Percentiles rank a stretch among this genome's conserved stretches.
Evolutionary conservation across 2,797 vertebrate genomes (phyloP).

Genomic region (Trematomus bernacchii): DNA sequence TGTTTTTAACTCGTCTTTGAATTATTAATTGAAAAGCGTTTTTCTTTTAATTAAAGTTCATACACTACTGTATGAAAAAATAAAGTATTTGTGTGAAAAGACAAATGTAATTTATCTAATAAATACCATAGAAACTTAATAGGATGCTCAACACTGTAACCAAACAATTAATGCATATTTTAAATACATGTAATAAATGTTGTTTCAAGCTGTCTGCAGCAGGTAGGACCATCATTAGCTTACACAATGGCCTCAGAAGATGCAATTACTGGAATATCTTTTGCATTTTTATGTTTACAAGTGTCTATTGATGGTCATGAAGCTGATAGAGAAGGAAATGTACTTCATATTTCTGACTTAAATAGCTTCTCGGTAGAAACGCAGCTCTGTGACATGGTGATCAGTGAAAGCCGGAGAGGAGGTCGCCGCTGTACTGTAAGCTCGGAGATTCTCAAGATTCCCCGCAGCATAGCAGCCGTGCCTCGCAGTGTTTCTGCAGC

Average conservation of each 20-base stretch:
- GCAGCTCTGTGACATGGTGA: conserved; percentile 28
- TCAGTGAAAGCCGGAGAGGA: conserved; percentile 75
- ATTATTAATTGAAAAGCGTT: no score
- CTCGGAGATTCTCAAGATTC: conserved; percentile 95
- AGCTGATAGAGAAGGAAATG: conserved; percentile 29
- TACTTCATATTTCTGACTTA: conserved; percentile 16
- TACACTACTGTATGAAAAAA: no score
- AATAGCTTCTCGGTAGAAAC: conserved; percentile 23
- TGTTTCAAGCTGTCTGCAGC: background rate
- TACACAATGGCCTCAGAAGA: conserved; percentile 1
- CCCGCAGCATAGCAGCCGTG: conserved; percentile 92
- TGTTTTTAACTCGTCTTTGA: no score
- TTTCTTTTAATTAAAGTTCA: no score
- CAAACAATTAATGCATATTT: conserved; percentile 2
- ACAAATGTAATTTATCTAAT: background rate
- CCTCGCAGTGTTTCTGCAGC: conserved; percentile 93
- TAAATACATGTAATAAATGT: background rate
- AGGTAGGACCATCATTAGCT: background rate
- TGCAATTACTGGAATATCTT: conserved; percentile 27
- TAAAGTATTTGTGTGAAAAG: no score
- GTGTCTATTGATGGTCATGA: conserved; percentile 6
- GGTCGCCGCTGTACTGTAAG: conserved; percentile 84
- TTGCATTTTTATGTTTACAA: background rate
- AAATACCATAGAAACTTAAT: background rate
- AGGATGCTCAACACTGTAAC: background rate